Evolutionary conservation across 2,113 vertebrate species (phyloP).

Genomic region (Notothenia rossii): DNA sequence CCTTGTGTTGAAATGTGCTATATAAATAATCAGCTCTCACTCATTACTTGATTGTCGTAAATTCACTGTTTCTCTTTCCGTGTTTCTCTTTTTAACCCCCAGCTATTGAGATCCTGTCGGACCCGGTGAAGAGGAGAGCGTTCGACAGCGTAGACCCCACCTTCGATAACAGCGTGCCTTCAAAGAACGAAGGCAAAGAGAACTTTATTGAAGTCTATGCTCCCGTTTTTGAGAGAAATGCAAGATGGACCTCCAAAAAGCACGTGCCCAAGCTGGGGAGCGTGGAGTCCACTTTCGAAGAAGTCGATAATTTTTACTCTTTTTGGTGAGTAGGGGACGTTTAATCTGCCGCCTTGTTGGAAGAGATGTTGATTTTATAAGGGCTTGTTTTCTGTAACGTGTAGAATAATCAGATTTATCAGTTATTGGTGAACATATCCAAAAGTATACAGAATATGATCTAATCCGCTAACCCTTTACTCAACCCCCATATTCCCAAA

Average conservation of each 20-base stretch:
- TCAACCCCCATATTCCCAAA: too few relatives aligned
- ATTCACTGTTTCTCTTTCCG: background rate
- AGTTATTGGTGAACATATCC: too few relatives aligned
- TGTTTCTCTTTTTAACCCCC: slow-evolving; percentile 9
- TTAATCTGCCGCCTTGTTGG: rapidly evolving
- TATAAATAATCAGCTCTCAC: rapidly evolving
- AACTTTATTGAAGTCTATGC: slow-evolving; percentile 94
- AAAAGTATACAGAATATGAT: too few relatives aligned
- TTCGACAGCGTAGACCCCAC: slow-evolving; percentile 98
- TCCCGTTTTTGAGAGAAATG: slow-evolving; percentile 94
- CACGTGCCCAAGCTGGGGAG: slow-evolving; percentile 91
- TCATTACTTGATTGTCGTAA: background rate
- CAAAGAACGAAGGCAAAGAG: slow-evolving; percentile 95
- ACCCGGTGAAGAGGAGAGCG: slow-evolving; percentile 95
- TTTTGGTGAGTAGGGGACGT: slow-evolving; percentile 89
- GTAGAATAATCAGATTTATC: too few relatives aligned
- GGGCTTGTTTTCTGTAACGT: too few relatives aligned
- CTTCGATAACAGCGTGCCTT: slow-evolving; percentile 94
- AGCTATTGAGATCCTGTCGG: slow-evolving; percentile 96
- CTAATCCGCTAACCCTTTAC: too few relatives aligned
- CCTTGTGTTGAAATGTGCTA: too few relatives aligned
- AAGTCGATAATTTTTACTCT: slow-evolving; percentile 97
- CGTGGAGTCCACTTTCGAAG: slow-evolving; percentile 92
- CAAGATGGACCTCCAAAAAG: slow-evolving; percentile 96
- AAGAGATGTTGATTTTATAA: background rate